phyloP scores from a whole-genome alignment of 2,113 vertebrate species.

The Notechis scutatus region DNA sequence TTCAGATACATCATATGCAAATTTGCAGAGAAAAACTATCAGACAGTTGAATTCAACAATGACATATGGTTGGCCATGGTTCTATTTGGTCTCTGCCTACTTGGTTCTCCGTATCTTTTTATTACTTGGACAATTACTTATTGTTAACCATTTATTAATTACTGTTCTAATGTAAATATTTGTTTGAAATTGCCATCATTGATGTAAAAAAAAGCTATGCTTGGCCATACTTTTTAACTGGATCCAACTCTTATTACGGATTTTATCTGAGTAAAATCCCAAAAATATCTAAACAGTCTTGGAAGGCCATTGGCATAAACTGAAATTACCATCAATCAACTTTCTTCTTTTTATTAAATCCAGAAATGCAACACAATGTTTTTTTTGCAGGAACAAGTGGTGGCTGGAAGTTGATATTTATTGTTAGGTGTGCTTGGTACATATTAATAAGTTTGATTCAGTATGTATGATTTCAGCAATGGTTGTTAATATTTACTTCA shows the following conservation, averaged over 20 bases:
- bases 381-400: not conserved
- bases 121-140: not conserved
- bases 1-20: not conserved
- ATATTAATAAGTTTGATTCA: not conserved
- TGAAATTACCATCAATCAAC: not conserved
- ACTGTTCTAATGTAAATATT: not conserved
- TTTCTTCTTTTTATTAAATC: not conserved
- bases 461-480: rapidly evolving
- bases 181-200: not conserved
- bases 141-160: not conserved
- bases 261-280: not conserved
- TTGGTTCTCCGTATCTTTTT: not conserved
- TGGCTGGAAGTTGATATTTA: not conserved
- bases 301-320: not conserved
- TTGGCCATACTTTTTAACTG: not conserved
- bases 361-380: not conserved
- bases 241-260: not conserved
- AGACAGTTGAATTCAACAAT: not conserved
- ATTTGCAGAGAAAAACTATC: not conserved
- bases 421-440: not conserved
- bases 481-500: not conserved
- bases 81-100: not conserved
- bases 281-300: not conserved
- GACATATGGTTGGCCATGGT: not conserved
- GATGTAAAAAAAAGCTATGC: not conserved